A percentile compares a stretch with the other conserved stretches of the same genome.
phyloP scores from a whole-genome alignment of 2,888 invertebrate species.

The Agriopis marginaria region DNA sequence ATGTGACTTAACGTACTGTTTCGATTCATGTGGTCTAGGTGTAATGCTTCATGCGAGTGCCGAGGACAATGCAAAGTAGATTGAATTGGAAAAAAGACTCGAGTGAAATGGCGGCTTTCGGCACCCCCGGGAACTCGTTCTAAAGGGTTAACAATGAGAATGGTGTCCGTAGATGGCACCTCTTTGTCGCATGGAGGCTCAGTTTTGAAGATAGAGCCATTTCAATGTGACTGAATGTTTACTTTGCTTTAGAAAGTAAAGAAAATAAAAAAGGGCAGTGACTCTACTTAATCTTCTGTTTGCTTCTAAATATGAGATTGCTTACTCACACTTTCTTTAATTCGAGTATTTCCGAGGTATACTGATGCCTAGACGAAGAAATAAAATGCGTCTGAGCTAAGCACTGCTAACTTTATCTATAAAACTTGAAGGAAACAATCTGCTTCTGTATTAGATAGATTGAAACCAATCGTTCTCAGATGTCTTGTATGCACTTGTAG shows the following conservation, averaged over 20 bases:
- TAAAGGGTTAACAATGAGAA: slow-evolving; percentile 79
- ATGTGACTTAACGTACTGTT: slow-evolving; percentile 17
- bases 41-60: slow-evolving; percentile 84
- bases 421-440: slow-evolving; percentile 51
- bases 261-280: background rate
- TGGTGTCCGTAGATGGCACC: slow-evolving; percentile 65
- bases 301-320: background rate
- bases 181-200: slow-evolving; percentile 50
- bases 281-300: background rate
- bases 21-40: slow-evolving; percentile 62
- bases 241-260: background rate
- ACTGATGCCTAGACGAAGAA: background rate
- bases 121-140: slow-evolving; percentile 69
- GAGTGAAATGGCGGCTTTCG: slow-evolving; percentile 78
- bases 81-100: slow-evolving; percentile 85
- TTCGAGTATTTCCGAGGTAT: slow-evolving; percentile 11
- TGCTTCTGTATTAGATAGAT: slow-evolving; percentile 55
- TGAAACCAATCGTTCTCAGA: slow-evolving; percentile 40
- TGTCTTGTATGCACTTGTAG: background rate
- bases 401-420: slow-evolving; percentile 40
- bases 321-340: background rate
- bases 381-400: slow-evolving; percentile 13
- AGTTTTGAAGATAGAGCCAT: slow-evolving; percentile 40
- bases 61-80: slow-evolving; percentile 85
- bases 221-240: slow-evolving; percentile 24